Percentiles rank a stretch among this genome's conserved stretches.
Conservation (phyloP, 2,113 vertebrate species). For the Parotia lawesii region DNA sequence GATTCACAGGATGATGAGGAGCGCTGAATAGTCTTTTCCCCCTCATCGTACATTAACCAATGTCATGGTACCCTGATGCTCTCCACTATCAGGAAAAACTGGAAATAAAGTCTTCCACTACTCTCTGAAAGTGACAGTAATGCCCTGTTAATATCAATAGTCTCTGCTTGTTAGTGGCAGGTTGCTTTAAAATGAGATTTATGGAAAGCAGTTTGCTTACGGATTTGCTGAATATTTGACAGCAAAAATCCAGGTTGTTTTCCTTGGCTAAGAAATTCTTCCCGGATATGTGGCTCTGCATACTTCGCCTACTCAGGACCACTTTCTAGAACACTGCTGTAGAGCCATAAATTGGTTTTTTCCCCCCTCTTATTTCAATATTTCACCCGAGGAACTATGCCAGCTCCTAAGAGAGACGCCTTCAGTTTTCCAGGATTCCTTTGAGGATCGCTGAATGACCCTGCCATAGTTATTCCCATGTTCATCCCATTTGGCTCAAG, state of each 20-base stretch:
- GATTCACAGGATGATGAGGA: not conserved
- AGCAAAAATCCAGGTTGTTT: not conserved
- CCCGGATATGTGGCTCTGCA: accelerated
- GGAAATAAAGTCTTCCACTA: not conserved
- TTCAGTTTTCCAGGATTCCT: not conserved
- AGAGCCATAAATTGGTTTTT: not conserved
- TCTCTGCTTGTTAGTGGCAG: not conserved
- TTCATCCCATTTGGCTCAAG: constrained; percentile 9
- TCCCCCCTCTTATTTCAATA: not conserved
- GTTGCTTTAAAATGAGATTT: not conserved
- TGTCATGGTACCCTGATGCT: not conserved
- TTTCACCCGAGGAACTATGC: not conserved
- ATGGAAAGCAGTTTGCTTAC: not conserved
- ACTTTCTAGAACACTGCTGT: not conserved
- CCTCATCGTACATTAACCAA: not conserved
- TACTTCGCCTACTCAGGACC: not conserved
- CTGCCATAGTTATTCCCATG: not conserved
- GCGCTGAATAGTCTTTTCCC: not conserved
- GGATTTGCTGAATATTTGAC: not conserved
- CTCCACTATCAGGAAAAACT: not conserved
- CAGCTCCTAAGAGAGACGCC: not conserved
- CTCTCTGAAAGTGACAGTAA: not conserved
- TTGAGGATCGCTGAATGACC: not conserved
- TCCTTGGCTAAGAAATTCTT: not conserved
- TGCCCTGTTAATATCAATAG: not conserved